Conservation (phyloP, 1,140 invertebrate genomes). For the Drosophila asahinai region DNA sequence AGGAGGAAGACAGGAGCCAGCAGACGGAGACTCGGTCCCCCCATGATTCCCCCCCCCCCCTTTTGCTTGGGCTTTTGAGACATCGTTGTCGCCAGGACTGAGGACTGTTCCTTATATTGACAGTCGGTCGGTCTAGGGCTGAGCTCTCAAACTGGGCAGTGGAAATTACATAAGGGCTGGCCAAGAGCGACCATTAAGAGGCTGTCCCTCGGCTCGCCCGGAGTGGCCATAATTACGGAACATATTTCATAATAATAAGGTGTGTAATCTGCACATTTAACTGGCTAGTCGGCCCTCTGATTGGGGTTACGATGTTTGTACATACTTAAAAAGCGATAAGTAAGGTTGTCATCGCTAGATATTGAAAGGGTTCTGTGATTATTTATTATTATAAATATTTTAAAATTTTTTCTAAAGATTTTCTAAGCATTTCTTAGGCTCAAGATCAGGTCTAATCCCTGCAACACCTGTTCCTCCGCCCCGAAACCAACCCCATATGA, state of each 20-base stretch:
- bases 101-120: slow-evolving; percentile 60
- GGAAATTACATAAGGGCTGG: slow-evolving; percentile 72
- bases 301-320: slow-evolving; percentile 43
- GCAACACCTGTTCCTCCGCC: not conserved
- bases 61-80: slow-evolving; percentile 17
- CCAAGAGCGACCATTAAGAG: slow-evolving; percentile 61
- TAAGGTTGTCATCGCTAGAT: slow-evolving; percentile 32
- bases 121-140: slow-evolving; percentile 40
- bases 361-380: not conserved
- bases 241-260: slow-evolving; percentile 82
- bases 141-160: slow-evolving; percentile 31
- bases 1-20: slow-evolving; percentile 78
- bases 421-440: too few species aligned
- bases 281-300: slow-evolving; percentile 43
- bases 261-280: slow-evolving; percentile 78
- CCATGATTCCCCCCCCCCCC: not conserved
- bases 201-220: slow-evolving; percentile 47
- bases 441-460: too few species aligned
- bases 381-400: not conserved
- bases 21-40: slow-evolving; percentile 23
- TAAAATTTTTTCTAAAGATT: too few species aligned
- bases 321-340: slow-evolving; percentile 61
- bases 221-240: slow-evolving; percentile 70
- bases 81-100: slow-evolving; percentile 57
- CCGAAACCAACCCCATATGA: not conserved